Evolutionary conservation across 1,140 invertebrate species (phyloP), one percentile per base, ranked within the genome.

Genomic region (Drosophila baimaii): DNA sequence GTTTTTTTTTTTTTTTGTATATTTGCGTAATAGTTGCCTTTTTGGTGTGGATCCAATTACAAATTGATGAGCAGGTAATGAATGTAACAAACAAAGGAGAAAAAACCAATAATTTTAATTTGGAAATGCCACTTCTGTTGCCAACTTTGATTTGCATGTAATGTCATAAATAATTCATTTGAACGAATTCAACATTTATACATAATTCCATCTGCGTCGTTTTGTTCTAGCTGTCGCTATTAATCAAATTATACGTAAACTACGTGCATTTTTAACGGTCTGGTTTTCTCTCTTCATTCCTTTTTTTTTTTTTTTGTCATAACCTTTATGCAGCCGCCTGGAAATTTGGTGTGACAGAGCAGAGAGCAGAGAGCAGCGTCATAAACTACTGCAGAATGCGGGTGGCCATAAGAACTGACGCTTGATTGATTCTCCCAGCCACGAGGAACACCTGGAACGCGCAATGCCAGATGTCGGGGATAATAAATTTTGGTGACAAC

Each of bases 51-150:
- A 63, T 69, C 61, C 71, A 76, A 85, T 85, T 85, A 85, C 65
- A 56, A 76, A 85, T 85, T 88, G 70, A 88, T 88, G 79, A 72
- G 70, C 70, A 65, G 59, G 69, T 86, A 86, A 85, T 86, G 69
- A 86, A 66, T 25, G 47, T 5, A 35, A 37, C 17, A 59, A 55
- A 44, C 49, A 52, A 33, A 13, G 27, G 13, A 19, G 17, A 62
- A 56, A 58, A 39, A 62, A 41, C 10, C 21, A 75, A 79, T 59
- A 61, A 75, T 56, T 81, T 64, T 65, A 55, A 55, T 85, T 78
- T 79, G 13, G 61, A 56, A 63, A 49, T 44, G 39, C 19, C 59
- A 41, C 55, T 21, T 33, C 12, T 62, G 39, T 57, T 59, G 44
- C 47, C 55, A 59, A 31, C 43, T 71, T 68, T 78, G 82, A 86